Evolutionary conservation across 2,888 invertebrate species (phyloP), one percentile per base, ranked within the genome.

Genomic region (Tethea ocularis): DNA sequence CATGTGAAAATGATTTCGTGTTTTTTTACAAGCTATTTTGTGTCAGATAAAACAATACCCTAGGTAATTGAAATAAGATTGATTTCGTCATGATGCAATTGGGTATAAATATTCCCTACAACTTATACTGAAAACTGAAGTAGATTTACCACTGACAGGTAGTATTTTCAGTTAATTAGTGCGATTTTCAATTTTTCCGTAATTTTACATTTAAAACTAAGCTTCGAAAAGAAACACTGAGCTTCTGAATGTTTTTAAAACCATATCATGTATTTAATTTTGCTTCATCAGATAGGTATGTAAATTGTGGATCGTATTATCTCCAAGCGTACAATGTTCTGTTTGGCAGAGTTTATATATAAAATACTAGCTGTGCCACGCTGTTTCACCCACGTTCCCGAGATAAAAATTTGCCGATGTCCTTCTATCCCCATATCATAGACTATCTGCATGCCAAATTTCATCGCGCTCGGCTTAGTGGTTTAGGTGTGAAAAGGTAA

Each of bases 161-260:
- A 68, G 68, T 74, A 81, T 79, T 85, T 85, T 80, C 78, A 82
- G 82, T 86, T 87, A 86, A 85, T 87, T 87, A 86, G 80, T 80
- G 69, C 66, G 66, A 74, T 72, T 77, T 71, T 57, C 46, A 62
- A 46, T 29, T 64, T 62, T 67, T 60, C 56, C 17, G 56, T 61
- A 58, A n/a, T 65, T 71, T 52, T 38, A 66, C 63, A 61, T 66
- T 67, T 33, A 41, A n/a, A n/a, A 5, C 46, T n/a, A 10, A 10
- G 20, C 17, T 10, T 46, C 20, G 10, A 46, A 46, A 2, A 17
- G 10, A 46, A 46, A 46, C 10, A 20, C 20, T 46, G 46, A 20
- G 46, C 46, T 46, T 46, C 20, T 33, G 8, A 51, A 26, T 17
- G 17, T 54, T 38, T 46, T 46, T 6, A 20, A 46, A 17, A 20